phyloP scores from a whole-genome alignment of 2,888 invertebrate genomes.

The Bibio marci region DNA sequence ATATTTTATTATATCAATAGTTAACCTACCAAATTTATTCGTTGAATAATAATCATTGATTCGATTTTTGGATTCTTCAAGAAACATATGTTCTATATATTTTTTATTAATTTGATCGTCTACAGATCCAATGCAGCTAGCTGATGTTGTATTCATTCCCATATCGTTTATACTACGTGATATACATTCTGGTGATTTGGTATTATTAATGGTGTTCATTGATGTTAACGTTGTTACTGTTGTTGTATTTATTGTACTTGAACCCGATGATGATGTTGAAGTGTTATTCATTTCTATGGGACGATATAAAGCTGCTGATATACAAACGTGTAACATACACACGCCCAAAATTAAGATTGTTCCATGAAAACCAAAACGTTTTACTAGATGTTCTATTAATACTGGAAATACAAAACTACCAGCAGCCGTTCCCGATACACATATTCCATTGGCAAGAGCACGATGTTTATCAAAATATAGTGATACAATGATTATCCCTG shows the following conservation, averaged over 20 bases:
- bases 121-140: slow-evolving; percentile 19
- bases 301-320: slow-evolving; percentile 49
- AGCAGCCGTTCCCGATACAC: slow-evolving; percentile 63
- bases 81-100: slow-evolving; percentile 27
- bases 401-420: slow-evolving; percentile 65
- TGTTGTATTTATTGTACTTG: neutral
- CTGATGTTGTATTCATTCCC: too few species aligned
- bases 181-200: slow-evolving; percentile 16
- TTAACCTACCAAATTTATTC: slow-evolving; percentile 13
- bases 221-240: neutral
- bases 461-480: slow-evolving; percentile 65
- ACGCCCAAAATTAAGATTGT: slow-evolving; percentile 51
- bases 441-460: slow-evolving; percentile 62
- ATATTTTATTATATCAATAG: too few species aligned
- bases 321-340: slow-evolving; percentile 59
- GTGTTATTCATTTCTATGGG: slow-evolving; percentile 26
- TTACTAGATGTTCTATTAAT: slow-evolving; percentile 49
- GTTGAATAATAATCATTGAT: slow-evolving; percentile 24
- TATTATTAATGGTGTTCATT: slow-evolving; percentile 6
- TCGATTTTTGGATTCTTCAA: slow-evolving; percentile 29
- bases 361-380: slow-evolving; percentile 53
- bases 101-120: slow-evolving; percentile 25
- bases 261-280: neutral
- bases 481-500: slow-evolving; percentile 64
- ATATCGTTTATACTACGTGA: slow-evolving; percentile 14